These are phyloP conservation scores for Dryocosmus kuriphilus DNA, from an alignment of 2,888 invertebrate species.

Conservation along the genomic window DNA sequence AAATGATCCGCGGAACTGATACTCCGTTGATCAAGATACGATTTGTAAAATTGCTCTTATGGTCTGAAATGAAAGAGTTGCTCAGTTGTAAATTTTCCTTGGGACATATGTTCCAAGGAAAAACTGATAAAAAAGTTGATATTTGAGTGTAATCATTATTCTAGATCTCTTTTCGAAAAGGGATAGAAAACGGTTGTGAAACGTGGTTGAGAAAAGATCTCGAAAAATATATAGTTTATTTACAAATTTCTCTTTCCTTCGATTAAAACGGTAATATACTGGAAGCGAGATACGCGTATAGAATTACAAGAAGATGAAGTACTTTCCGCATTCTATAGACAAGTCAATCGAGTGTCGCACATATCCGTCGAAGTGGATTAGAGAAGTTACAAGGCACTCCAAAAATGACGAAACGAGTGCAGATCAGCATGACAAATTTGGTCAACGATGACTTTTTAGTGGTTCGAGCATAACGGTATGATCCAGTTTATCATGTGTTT, in stretches of 20 bases:
- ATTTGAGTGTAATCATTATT: background rate
- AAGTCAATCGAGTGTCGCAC: constrained; percentile 30
- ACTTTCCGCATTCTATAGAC: constrained; percentile 29
- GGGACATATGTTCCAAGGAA: too few relatives aligned
- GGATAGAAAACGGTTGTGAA: constrained; percentile 10
- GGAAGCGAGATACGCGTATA: constrained; percentile 5
- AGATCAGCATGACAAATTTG: constrained; percentile 56
- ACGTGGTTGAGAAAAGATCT: constrained; percentile 12
- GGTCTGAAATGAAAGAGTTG: background rate
- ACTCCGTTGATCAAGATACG: too few relatives aligned
- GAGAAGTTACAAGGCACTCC: constrained; percentile 24
- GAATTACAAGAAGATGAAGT: constrained; percentile 17
- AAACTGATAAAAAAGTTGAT: constrained; percentile 1
- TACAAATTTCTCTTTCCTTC: constrained; percentile 33
- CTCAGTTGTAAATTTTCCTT: background rate
- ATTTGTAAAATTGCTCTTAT: too few relatives aligned
- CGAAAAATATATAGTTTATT: constrained; percentile 4
- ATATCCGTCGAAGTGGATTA: constrained; percentile 29
- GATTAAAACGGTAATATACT: constrained; percentile 30
- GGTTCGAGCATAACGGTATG: constrained; percentile 66
- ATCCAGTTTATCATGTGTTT: constrained; percentile 67
- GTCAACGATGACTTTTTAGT: constrained; percentile 62
- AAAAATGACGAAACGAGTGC: constrained; percentile 32
- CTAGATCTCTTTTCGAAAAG: constrained; percentile 12
- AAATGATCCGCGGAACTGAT: too few relatives aligned